A percentile compares a stretch with the other conserved stretches of the same genome.
Evolutionary conservation across 2,888 invertebrate genomes (phyloP).

Genomic region (Dexiosoma caninum): DNA sequence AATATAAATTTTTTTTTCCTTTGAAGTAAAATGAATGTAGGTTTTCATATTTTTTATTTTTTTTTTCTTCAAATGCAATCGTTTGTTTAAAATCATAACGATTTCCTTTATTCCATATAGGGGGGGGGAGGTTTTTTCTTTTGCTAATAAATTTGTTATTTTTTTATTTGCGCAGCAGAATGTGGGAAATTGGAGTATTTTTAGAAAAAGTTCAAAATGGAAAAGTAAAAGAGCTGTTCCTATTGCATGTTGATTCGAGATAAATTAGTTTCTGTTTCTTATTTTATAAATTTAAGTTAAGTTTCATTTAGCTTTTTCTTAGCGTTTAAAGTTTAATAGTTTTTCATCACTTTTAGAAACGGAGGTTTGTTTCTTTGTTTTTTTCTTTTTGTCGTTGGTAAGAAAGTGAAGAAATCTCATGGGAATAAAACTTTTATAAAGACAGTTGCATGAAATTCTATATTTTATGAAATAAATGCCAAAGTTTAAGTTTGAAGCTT

Average conservation of each 20-base stretch:
- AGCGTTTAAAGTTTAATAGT: neutral
- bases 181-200: conserved; percentile 62
- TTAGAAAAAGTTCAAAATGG: neutral
- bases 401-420: conserved; percentile 12
- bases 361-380: too few species aligned
- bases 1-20: too few species aligned
- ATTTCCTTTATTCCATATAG: conserved; percentile 24
- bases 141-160: conserved; percentile 40
- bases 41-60: neutral
- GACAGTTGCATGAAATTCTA: neutral
- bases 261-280: conserved; percentile 25
- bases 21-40: neutral
- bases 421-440: neutral
- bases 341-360: conserved; percentile 8
- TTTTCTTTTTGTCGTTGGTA: neutral
- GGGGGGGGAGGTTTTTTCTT: too few species aligned
- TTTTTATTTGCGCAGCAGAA: conserved; percentile 25
- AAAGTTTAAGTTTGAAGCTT: neutral
- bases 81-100: conserved; percentile 53
- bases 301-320: neutral
- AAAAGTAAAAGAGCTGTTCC: conserved; percentile 16
- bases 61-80: conserved; percentile 9
- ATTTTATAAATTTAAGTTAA: conserved; percentile 15
- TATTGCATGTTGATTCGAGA: conserved; percentile 58
- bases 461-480: neutral